Conservation (phyloP, 1,140 invertebrate genomes). For the Latrodectus geometricus region DNA sequence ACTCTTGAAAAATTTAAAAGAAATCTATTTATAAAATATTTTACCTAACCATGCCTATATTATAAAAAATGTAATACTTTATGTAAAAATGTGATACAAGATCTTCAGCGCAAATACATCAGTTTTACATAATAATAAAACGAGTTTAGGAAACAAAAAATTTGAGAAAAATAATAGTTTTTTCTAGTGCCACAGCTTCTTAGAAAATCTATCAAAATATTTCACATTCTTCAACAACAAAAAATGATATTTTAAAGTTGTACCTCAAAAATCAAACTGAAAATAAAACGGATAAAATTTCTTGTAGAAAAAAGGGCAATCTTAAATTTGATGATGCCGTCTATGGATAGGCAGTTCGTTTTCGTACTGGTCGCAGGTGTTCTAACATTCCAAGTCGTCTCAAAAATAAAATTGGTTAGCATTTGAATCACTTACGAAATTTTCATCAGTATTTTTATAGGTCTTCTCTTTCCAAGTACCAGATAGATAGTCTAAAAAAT, state of each 20-base stretch:
- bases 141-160: no score
- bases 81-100: no score
- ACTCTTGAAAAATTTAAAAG: no score
- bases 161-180: no score
- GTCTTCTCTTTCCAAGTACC: constrained; percentile 20
- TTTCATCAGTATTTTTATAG: constrained; percentile 48
- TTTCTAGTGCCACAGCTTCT: no score
- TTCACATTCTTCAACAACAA: neutral
- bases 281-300: constrained; percentile 19
- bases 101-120: no score
- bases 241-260: constrained; percentile 21
- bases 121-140: no score
- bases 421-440: constrained; percentile 52
- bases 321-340: constrained; percentile 54
- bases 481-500: constrained; percentile 12
- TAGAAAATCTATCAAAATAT: no score
- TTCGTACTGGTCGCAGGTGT: constrained; percentile 40
- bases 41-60: no score
- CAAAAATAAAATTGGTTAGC: constrained; percentile 58
- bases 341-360: constrained; percentile 20
- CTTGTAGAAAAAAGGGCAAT: constrained; percentile 23
- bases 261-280: constrained; percentile 18
- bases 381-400: constrained; percentile 44
- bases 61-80: no score
- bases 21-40: no score